Evolutionary conservation across 2,888 invertebrate species (phyloP).

Genomic region (Unio pictorum): DNA sequence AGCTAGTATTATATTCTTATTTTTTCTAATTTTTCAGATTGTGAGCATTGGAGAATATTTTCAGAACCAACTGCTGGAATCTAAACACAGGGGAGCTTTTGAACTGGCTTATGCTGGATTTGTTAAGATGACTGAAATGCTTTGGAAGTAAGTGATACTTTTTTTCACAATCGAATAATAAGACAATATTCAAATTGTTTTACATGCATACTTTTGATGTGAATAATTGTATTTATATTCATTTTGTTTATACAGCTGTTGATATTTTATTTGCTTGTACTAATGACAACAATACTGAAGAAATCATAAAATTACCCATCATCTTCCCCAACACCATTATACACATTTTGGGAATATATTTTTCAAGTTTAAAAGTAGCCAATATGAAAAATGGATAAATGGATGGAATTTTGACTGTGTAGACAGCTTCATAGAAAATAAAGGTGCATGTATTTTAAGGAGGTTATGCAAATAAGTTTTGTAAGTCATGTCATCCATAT

Average conservation of each 20-base stretch:
- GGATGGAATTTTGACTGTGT: background rate
- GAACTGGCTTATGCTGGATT: slow-evolving; percentile 95
- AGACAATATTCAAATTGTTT: background rate
- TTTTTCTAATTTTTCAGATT: slow-evolving; percentile 39
- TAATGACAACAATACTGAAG: too few species aligned
- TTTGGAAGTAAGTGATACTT: slow-evolving; percentile 76
- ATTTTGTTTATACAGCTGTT: too few species aligned
- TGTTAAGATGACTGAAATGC: slow-evolving; percentile 80
- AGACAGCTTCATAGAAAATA: background rate
- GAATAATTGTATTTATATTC: too few species aligned
- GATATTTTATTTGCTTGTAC: too few species aligned
- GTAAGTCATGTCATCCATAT: background rate
- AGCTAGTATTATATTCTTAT: too few species aligned
- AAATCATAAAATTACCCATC: too few species aligned
- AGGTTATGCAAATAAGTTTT: too few species aligned
- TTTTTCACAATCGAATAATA: background rate
- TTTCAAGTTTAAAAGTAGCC: too few species aligned
- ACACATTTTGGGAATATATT: too few species aligned
- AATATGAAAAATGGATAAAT: background rate
- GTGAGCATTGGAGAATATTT: slow-evolving; percentile 62
- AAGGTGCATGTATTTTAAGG: background rate
- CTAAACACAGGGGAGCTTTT: slow-evolving; percentile 97
- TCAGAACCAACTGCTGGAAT: slow-evolving; percentile 73
- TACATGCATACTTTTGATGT: background rate
- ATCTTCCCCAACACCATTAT: too few species aligned